Base-by-base conservation (phyloP, 2,888 invertebrate species). In the Nasonovia ribisnigri region DNA sequence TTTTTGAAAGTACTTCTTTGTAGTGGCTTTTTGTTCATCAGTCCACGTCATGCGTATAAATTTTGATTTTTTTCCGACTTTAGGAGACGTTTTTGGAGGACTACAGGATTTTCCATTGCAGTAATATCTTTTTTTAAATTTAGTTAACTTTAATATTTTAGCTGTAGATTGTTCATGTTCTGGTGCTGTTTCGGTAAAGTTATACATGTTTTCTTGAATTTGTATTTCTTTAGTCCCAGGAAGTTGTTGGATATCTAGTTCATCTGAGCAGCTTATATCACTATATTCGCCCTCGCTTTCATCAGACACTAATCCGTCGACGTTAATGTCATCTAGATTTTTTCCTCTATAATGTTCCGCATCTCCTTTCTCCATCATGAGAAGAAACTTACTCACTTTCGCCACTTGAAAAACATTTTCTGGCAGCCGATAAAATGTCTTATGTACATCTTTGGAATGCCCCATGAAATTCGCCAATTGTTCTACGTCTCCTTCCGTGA, bases 291-390 rank as follows among this genome's bases (percentile, higher is more conserved):
- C n/a, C 16, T 36, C 51, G 3, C 24, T 88, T 42, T 60, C 60
- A 26, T 90, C 60, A 29, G 57, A 89, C 5, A 60, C 43, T 46
- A 89, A 29, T 20, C n/a, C 29, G 3, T 89, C 43, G 3, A 60
- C 16, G n/a, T 60, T 43, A 43, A 89, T 29, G 11, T 89, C 43
- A 16, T 42, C 60, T 3, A 89, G n/a, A 43, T 60, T 89, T 60
- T 89, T 89, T 48, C 43, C 89, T 16, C 60, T 43, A 89, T n/a
- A 60, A 29, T 89, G 4, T 0, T 60, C 13, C 0, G n/a, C 60
- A 16, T 43, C 16, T 13, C 60, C 89, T 29, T 60, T 89, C 29
- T 89, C 60, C 60, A 89, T 89, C 89, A 89, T 89, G 11, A 89
- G 29, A 2, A 89, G 43, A 6, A 89, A 20, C 43, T 89, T 89